These are phyloP conservation scores for Chymomyza procnemis DNA, from an alignment of 2,888 invertebrate species.

Conservation along the genomic window DNA sequence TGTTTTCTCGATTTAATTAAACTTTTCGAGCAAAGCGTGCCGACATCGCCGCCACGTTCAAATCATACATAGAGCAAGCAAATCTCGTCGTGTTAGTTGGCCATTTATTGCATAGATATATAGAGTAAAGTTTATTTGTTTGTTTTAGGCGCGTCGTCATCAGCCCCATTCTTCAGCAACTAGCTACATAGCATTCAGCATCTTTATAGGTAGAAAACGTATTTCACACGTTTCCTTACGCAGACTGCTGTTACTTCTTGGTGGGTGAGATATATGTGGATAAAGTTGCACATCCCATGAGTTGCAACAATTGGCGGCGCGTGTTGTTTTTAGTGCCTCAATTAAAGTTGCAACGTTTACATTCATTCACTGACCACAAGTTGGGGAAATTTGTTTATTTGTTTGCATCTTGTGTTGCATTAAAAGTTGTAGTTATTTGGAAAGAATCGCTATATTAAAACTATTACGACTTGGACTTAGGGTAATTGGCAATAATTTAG, in stretches of 20 bases:
- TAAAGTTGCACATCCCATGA: neutral
- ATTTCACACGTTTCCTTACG: conserved; percentile 54
- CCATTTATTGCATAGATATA: conserved; percentile 48
- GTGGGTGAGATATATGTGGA: neutral
- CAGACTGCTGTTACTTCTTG: neutral
- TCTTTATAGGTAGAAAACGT: neutral
- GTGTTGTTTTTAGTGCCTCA: conserved; percentile 57
- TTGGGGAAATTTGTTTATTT: conserved; percentile 45
- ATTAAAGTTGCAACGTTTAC: conserved; percentile 69
- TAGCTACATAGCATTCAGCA: conserved; percentile 6
- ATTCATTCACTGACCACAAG: conserved; percentile 61
- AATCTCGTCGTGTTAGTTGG: conserved; percentile 48
- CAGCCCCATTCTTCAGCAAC: conserved; percentile 13
- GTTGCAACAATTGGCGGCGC: neutral
- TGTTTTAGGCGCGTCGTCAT: conserved; percentile 70
- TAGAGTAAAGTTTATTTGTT: conserved; percentile 57
- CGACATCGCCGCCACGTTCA: conserved; percentile 33
- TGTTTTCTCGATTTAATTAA: conserved; percentile 69
- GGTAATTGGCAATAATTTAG: neutral
- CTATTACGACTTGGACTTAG: neutral
- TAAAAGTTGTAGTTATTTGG: no score
- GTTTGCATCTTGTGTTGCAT: conserved; percentile 6
- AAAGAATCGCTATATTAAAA: neutral
- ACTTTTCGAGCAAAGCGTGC: conserved; percentile 62
- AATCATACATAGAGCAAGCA: neutral